A percentile compares a stretch with the other conserved stretches of the same genome.
Evolutionary conservation across 2,113 vertebrate species (phyloP).

Genomic region (Pterocles orientalis): DNA sequence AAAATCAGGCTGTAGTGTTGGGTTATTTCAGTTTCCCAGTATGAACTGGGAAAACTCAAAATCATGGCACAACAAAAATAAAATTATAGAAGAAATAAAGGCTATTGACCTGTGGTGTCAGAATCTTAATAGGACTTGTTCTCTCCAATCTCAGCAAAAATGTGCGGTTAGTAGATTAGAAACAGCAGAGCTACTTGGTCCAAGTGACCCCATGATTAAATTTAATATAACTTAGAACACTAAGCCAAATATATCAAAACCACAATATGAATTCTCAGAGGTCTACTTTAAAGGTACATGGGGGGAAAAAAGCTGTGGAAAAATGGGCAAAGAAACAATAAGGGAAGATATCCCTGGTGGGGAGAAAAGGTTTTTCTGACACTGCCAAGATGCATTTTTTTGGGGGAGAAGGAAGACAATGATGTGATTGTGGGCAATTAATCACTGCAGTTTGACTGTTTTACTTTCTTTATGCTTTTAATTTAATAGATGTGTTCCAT

Average conservation of each 20-base stretch:
- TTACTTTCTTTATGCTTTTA: not conserved
- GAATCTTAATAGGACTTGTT: slow-evolving; percentile 72
- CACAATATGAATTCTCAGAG: slow-evolving; percentile 58
- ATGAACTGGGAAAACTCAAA: slow-evolving; percentile 69
- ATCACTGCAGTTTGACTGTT: not conserved
- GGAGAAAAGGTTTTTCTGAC: not conserved
- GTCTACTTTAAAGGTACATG: slow-evolving; percentile 51
- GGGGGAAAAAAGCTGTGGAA: not conserved
- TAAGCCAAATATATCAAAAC: slow-evolving; percentile 69
- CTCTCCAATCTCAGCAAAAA: slow-evolving; percentile 76
- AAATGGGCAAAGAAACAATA: slow-evolving; percentile 35
- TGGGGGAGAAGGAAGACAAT: not conserved
- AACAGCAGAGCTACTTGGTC: slow-evolving; percentile 71
- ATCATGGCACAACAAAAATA: slow-evolving; percentile 66
- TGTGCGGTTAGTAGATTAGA: slow-evolving; percentile 77
- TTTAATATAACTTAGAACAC: slow-evolving; percentile 68
- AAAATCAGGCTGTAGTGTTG: slow-evolving; percentile 32
- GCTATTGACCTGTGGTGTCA: slow-evolving; percentile 77
- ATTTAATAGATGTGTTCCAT: not conserved
- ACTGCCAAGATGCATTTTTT: not conserved
- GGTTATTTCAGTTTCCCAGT: slow-evolving; percentile 69
- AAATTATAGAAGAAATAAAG: slow-evolving; percentile 76
- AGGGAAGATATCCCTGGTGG: not conserved
- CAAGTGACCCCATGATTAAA: slow-evolving; percentile 75
- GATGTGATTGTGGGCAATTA: not conserved